These are phyloP conservation scores for Pterostichus madidus DNA, from an alignment of 2,888 invertebrate species.

Conservation along the genomic window DNA sequence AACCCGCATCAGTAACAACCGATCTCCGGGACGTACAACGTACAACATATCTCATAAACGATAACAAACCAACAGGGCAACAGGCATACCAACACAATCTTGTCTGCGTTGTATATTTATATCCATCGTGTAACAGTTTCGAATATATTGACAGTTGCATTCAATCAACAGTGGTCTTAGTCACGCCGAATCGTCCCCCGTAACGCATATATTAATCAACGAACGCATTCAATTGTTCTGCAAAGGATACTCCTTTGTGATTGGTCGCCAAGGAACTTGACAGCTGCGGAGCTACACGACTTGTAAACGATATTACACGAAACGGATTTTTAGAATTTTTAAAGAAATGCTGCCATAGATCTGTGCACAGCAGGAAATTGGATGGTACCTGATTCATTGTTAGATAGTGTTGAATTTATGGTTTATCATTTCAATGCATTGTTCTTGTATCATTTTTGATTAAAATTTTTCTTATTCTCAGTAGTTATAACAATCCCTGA, in stretches of 20 bases:
- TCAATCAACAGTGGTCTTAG: conserved; percentile 52
- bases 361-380: conserved; percentile 9
- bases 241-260: conserved; percentile 6
- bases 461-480: too few species aligned
- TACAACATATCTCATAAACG: conserved; percentile 60
- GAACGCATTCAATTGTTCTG: conserved; percentile 60
- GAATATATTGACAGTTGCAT: conserved; percentile 58
- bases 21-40: conserved; percentile 49
- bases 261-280: conserved; percentile 22
- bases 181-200: conserved; percentile 44
- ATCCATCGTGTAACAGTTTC: conserved; percentile 57
- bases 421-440: background rate
- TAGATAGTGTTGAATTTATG: background rate
- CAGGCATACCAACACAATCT: conserved; percentile 54
- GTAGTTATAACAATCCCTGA: too few species aligned
- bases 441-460: background rate
- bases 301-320: conserved; percentile 4
- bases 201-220: conserved; percentile 61
- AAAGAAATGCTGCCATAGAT: background rate
- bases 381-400: background rate
- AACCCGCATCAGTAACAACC: conserved; percentile 58
- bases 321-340: background rate
- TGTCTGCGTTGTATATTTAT: conserved; percentile 60
- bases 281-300: conserved; percentile 18
- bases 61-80: conserved; percentile 60